phyloP scores from a whole-genome alignment of 1,140 invertebrate species.

The Limonius californicus region DNA sequence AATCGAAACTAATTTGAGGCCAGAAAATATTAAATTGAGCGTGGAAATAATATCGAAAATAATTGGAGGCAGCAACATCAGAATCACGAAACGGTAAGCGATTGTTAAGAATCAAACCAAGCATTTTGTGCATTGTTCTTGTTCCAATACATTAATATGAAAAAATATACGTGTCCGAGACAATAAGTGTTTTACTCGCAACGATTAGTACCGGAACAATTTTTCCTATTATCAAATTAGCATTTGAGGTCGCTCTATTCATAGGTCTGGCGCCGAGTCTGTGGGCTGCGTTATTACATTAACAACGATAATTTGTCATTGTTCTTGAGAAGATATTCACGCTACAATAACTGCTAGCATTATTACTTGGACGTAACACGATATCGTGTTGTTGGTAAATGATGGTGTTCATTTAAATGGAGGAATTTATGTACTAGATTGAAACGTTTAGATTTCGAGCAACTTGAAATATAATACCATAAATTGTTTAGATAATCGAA shows the following conservation, averaged over 20 bases:
- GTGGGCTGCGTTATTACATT: background rate
- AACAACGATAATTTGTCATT: constrained; percentile 4
- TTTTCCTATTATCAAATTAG: background rate
- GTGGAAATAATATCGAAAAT: background rate
- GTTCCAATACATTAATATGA: no score
- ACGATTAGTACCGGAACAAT: no score
- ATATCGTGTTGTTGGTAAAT: no score
- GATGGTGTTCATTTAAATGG: no score
- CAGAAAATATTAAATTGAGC: constrained; percentile 3
- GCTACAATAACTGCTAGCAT: no score
- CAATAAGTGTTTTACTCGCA: no score
- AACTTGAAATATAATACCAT: no score
- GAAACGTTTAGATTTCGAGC: no score
- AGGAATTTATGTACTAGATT: no score
- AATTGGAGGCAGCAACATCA: background rate
- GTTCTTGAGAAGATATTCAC: background rate
- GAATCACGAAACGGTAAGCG: background rate
- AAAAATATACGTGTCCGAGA: no score
- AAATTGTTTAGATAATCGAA: no score
- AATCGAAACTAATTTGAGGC: background rate
- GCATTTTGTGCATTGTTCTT: background rate
- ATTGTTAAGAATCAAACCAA: background rate
- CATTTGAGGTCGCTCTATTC: constrained; percentile 3
- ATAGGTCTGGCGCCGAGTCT: background rate
- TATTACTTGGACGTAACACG: no score